Conservation (phyloP, 2,797 vertebrate species). For the Peromyscus attwateri region DNA sequence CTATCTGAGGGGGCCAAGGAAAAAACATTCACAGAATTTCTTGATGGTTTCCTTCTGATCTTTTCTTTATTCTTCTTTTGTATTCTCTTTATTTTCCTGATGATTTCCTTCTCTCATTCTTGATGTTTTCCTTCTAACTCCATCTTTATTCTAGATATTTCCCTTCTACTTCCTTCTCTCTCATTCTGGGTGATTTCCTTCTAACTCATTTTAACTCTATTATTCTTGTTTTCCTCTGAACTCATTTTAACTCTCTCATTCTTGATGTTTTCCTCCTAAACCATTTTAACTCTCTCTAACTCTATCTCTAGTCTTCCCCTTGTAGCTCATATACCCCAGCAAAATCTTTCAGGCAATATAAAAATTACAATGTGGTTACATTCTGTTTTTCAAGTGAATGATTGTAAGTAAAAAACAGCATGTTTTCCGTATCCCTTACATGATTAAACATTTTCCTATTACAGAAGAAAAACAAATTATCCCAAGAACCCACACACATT, state of each 20-base stretch:
- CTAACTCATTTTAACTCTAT: neutral
- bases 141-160: neutral
- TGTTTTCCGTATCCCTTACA: neutral
- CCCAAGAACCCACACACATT: neutral
- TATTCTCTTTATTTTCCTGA: neutral
- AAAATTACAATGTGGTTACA: neutral
- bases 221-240: no score
- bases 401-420: neutral
- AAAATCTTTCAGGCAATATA: neutral
- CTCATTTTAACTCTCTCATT: no score
- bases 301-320: neutral
- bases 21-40: neutral
- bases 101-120: no score
- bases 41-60: neutral
- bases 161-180: no score
- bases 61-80: neutral
- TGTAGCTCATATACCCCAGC: neutral
- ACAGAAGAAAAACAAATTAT: neutral
- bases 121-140: no score
- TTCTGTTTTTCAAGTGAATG: neutral
- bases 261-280: neutral
- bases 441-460: neutral
- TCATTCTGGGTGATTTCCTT: neutral
- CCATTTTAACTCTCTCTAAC: neutral
- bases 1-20: neutral